phyloP scores from a whole-genome alignment of 2,113 vertebrate species.

The Hippopotamus amphibius region DNA sequence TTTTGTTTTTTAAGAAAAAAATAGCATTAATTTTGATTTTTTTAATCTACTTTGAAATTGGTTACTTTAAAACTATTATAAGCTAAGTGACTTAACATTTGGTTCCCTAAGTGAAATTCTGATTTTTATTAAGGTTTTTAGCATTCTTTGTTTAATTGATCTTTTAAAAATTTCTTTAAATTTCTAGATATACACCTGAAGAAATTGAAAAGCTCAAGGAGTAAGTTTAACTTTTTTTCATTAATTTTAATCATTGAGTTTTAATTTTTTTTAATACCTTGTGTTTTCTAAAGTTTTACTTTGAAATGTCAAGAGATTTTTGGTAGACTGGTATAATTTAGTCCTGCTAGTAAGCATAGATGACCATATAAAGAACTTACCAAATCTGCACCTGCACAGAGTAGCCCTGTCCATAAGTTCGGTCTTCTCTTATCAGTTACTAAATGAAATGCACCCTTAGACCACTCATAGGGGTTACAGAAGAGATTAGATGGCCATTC shows the following conservation, averaged over 20 bases:
- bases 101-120: conserved; percentile 48
- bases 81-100: conserved; percentile 45
- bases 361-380: background rate
- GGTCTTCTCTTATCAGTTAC: background rate
- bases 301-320: conserved; percentile 3
- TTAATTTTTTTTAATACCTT: conserved; percentile 31
- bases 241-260: conserved; percentile 61
- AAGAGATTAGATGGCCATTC: conserved; percentile 14
- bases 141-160: conserved; percentile 69
- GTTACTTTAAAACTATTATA: conserved; percentile 45
- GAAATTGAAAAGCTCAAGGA: conserved; percentile 98
- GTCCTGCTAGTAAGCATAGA: background rate
- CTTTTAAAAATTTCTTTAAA: conserved; percentile 75
- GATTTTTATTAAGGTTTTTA: conserved; percentile 54
- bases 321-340: conserved; percentile 47
- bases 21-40: conserved; percentile 34
- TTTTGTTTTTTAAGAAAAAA: background rate
- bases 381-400: background rate
- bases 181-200: conserved; percentile 93
- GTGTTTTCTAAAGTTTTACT: conserved; percentile 50
- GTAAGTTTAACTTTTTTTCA: conserved; percentile 89
- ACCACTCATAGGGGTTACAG: background rate
- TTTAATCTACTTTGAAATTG: conserved; percentile 54
- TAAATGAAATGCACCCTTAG: background rate
- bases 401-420: background rate